Evolutionary conservation across 2,797 vertebrate genomes (phyloP).

Genomic region (Hippoglossus hippoglossus): DNA sequence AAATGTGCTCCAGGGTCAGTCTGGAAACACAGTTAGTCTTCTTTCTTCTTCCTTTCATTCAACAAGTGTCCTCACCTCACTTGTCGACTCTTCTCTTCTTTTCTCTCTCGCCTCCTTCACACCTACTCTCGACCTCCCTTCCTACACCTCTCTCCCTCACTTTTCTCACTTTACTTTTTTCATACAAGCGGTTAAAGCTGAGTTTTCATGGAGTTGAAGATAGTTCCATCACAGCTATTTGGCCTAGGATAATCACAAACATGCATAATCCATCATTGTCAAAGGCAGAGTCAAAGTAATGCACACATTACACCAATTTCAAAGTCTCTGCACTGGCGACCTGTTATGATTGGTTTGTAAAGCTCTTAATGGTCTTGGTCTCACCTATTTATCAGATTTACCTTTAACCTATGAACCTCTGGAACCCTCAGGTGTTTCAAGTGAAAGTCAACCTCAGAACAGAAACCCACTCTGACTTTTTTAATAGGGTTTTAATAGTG

Average conservation of each 20-base stretch:
- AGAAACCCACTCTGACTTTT: no score
- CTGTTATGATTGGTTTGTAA: no score
- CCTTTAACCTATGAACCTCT: no score
- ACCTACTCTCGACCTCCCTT: neutral
- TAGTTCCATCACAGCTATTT: constrained; percentile 17
- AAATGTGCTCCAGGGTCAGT: neutral
- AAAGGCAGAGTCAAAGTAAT: constrained; percentile 1
- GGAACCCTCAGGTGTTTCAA: no score
- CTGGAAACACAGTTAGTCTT: neutral
- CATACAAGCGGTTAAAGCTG: neutral
- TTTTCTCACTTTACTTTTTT: constrained; percentile 14
- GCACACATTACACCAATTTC: neutral
- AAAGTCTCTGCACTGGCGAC: no score
- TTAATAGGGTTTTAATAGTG: no score
- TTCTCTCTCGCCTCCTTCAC: no score
- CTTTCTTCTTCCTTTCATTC: neutral
- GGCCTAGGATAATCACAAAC: constrained; percentile 15
- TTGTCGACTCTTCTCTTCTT: no score
- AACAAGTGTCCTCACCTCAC: neutral
- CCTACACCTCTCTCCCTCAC: neutral
- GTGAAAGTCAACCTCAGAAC: no score
- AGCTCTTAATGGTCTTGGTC: no score
- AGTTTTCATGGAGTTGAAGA: constrained; percentile 18
- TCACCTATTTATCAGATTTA: no score
- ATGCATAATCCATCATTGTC: constrained; percentile 44